Conservation (phyloP, 37 sponge, comb jelly and placozoan genomes). For the Crambe crambe region DNA sequence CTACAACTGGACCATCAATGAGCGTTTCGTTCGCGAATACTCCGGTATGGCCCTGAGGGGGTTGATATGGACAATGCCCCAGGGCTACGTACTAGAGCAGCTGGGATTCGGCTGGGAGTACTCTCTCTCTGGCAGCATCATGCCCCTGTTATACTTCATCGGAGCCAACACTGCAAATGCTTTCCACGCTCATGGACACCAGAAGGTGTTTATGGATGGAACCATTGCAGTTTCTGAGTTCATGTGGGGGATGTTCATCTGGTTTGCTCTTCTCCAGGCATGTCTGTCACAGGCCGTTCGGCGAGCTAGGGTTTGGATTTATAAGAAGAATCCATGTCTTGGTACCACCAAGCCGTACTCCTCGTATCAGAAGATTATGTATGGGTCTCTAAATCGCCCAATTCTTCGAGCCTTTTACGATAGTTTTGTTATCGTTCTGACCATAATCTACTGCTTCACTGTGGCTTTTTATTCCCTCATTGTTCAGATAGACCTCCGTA, state of each 20-base stretch:
- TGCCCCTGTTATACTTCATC: constrained; percentile 66
- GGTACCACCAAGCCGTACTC: constrained; percentile 19
- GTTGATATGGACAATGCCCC: constrained; percentile 80
- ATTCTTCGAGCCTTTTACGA: constrained; percentile 34
- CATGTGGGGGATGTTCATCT: constrained; percentile 71
- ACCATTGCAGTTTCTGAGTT: constrained; percentile 45
- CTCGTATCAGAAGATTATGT: constrained; percentile 14
- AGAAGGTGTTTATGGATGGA: not conserved
- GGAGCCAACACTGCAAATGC: constrained; percentile 24
- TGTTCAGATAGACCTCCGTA: constrained; percentile 52
- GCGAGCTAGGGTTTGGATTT: constrained; percentile 22
- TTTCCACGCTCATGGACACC: not conserved
- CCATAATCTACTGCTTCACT: constrained; percentile 44
- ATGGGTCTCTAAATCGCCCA: constrained; percentile 30
- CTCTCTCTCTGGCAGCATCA: constrained; percentile 75
- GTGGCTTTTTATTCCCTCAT: constrained; percentile 69
- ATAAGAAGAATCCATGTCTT: constrained; percentile 17
- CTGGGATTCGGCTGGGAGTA: constrained; percentile 88
- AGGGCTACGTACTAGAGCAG: constrained; percentile 75
- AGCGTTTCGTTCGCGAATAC: constrained; percentile 64
- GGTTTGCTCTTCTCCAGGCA: constrained; percentile 59
- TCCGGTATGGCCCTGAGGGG: constrained; percentile 87
- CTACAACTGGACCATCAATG: constrained; percentile 9
- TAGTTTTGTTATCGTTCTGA: constrained; percentile 30
- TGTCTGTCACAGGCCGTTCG: constrained; percentile 49